Evolutionary conservation across 2,888 invertebrate genomes (phyloP), one percentile per base, ranked within the genome.

Genomic region (Thereva unica): DNA sequence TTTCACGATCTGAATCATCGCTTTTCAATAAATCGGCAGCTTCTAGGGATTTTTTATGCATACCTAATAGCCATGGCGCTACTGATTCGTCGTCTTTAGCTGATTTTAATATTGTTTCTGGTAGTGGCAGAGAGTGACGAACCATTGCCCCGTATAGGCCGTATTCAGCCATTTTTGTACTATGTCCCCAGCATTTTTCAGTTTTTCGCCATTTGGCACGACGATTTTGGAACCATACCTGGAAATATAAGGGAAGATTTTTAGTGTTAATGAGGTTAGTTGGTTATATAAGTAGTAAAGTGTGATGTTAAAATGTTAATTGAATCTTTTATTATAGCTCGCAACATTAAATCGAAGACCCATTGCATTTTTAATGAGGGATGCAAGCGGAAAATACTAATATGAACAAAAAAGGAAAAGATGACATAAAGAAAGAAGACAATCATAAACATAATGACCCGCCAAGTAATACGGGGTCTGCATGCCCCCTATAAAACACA

Each of bases 141-240:
- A 99, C 99, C 99, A 99, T 99, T 73, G 99, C 99, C 1, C 99
- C 99, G 81, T 99, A 99, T 53, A 99, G 86, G 1, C 99, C 99
- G 79, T 99, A 99, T 83, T 99, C 99, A 71, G 99, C 99, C 99
- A 99, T 99, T 82, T 98, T 99, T 75, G 98, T 98, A 80, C 95
- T 95, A 76, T 96, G 87, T 57, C 99, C 99, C 99, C 99, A 99
- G 76, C 97, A 97, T 83, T 99, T 99, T 83, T 99, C 98, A 55
- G 98, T 99, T 83, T 99, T 99, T 72, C 98, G 89, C 98, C 98
- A 99, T 81, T 98, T 98, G 76, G 98, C 98, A 53, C 98, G 87
- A 23, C 98, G 88, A 83, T 99, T 99, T 84, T 81, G 81, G 70
- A 80, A 99, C 98, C 98, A 99, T 41, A 99, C 98, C 98, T 99